phyloP scores from a whole-genome alignment of 2,888 invertebrate genomes.

The Dioctria linearis region DNA sequence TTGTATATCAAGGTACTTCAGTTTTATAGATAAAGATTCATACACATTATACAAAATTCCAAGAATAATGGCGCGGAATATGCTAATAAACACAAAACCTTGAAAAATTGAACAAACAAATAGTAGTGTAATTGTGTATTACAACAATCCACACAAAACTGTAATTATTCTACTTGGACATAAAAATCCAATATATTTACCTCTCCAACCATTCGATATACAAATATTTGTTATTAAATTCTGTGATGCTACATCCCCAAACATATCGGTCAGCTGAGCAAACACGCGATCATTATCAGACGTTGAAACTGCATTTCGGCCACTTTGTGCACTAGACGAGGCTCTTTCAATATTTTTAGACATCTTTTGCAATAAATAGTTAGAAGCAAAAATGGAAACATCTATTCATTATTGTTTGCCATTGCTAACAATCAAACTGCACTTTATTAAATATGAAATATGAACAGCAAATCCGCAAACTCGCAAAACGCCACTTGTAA shows the following conservation, averaged over 20 bases:
- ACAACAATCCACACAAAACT: conserved; percentile 5
- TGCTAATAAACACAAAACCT: conserved; percentile 16
- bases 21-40: no score
- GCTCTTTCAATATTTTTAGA: not conserved
- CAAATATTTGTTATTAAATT: conserved; percentile 54
- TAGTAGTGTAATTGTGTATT: no score
- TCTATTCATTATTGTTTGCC: not conserved
- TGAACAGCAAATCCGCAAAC: not conserved
- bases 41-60: no score
- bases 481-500: conserved; percentile 6
- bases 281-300: conserved; percentile 46
- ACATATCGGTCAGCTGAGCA: conserved; percentile 58
- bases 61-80: not conserved
- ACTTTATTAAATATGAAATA: no score
- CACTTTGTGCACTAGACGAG: not conserved
- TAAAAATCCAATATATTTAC: conserved; percentile 41
- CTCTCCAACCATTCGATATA: conserved; percentile 53
- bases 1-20: no score
- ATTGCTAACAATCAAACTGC: conserved; percentile 25
- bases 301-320: not conserved
- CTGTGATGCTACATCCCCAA: conserved; percentile 56
- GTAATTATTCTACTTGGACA: not conserved
- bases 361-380: not conserved
- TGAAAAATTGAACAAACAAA: no score
- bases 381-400: not conserved